Base-by-base conservation (phyloP, 2,888 invertebrate genomes). In the Phania funesta region DNA sequence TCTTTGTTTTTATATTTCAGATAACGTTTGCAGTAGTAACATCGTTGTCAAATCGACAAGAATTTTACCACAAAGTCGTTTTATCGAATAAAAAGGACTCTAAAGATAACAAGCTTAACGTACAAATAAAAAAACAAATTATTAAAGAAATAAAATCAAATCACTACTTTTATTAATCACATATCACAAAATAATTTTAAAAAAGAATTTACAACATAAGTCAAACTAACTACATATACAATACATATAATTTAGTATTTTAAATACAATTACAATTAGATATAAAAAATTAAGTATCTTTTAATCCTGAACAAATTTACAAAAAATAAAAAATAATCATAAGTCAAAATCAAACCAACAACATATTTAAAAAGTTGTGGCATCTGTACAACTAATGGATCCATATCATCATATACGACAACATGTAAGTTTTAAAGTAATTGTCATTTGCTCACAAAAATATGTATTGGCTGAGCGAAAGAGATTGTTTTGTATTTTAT, bases 401-500 rank as follows among this genome's bases (percentile, higher is more conserved):
- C 85, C 87, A 87, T 88, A 88, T 87, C 87, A 88, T 86, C 88
- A 88, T 87, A 88, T 88, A 86, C 87, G 88, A 86, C 87, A 88
- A 85, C 87, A 88, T 87, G 88, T 88, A 83, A 88, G 87, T 74
- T 54, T 44, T 86, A 70, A 62, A 29, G 41, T 58, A 52, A 70
- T 79, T 78, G 50, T 74, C 52, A 24, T 77, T 29, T 71, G 73
- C 32, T 64, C 65, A 70, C 29, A 48, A n/a, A 50, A 46, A 29
- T 35, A 16, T 32, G 8, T 56, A 50, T 50, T 41, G 22, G 13
- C 48, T 48, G 35, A 60, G 76, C 58, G 22, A 67, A 32, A 32
- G 26, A 44, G 5, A 16, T 58, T 68, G 84, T 80, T 80, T 83
- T 84, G 41, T 68, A 48, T 13, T 64, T 73, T 85, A 80, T 84